Evolutionary conservation across 2,797 vertebrate genomes (phyloP).

Genomic region (Siniperca scherzeri): DNA sequence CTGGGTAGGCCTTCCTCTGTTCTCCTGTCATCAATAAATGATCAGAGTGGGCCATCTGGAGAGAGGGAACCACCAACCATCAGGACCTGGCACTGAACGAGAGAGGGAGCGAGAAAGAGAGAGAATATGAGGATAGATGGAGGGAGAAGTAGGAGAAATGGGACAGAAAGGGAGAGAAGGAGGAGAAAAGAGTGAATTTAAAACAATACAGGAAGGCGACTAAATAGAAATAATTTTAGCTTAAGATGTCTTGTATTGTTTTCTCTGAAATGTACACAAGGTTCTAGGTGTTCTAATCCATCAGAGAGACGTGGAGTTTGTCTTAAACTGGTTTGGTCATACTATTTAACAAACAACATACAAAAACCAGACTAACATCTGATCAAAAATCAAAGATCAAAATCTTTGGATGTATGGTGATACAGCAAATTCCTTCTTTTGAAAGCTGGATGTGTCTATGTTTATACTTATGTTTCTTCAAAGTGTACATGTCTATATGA

Average conservation of each 20-base stretch:
- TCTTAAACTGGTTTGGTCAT: background rate
- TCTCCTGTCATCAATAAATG: conserved; percentile 93
- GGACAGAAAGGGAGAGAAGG: background rate
- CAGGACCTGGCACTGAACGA: conserved; percentile 78
- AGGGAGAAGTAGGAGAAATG: conserved; percentile 22
- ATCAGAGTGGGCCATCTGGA: conserved; percentile 93
- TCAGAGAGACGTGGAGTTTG: background rate
- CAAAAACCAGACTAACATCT: background rate
- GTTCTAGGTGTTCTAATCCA: background rate
- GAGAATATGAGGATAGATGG: conserved; percentile 38
- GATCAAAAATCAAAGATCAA: background rate
- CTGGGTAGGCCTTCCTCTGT: conserved; percentile 89
- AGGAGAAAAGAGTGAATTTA: background rate
- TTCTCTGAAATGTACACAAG: background rate
- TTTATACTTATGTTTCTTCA: background rate
- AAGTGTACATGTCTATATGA: background rate
- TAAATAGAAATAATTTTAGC: conserved; percentile 1
- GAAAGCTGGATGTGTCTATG: background rate
- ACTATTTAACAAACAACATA: background rate
- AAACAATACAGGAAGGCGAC: conserved; percentile 1
- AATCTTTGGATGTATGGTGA: background rate
- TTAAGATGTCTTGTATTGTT: background rate
- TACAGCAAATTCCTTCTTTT: background rate
- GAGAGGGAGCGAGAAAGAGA: conserved; percentile 53
- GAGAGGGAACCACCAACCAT: conserved; percentile 83